Evolutionary conservation across 2,113 vertebrate genomes (phyloP).

Genomic region (Neogale vison): DNA sequence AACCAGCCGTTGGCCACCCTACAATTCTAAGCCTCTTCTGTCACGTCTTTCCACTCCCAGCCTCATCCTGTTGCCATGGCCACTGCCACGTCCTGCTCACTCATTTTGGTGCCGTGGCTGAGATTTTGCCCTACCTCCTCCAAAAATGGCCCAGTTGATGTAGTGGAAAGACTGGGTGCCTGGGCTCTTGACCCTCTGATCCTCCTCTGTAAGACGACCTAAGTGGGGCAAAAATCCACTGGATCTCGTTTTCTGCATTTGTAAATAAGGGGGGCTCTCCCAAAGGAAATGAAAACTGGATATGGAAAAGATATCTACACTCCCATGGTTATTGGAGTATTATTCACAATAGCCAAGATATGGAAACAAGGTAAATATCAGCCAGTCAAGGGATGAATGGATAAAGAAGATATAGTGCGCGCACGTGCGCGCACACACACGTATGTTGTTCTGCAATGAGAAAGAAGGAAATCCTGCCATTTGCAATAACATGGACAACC

Average conservation of each 20-base stretch:
- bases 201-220: neutral
- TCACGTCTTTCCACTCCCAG: constrained; percentile 36
- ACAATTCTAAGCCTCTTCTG: neutral
- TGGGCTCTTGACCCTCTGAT: neutral
- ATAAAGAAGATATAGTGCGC: too few relatives aligned
- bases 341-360: neutral
- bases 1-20: neutral
- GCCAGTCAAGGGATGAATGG: neutral
- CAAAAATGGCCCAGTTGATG: neutral
- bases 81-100: constrained; percentile 39
- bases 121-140: neutral
- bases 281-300: neutral
- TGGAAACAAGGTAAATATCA: neutral
- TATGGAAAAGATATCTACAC: too few relatives aligned
- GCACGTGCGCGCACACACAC: too few relatives aligned
- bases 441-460: neutral
- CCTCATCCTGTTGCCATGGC: neutral
- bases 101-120: neutral
- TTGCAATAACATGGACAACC: neutral
- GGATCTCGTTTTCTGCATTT: neutral
- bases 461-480: neutral
- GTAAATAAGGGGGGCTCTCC: neutral
- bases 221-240: neutral
- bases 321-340: neutral
- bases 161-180: neutral